These are phyloP conservation scores for Sminthopsis crassicaudata DNA, from an alignment of 2,113 vertebrate genomes.

Conservation along the genomic window DNA sequence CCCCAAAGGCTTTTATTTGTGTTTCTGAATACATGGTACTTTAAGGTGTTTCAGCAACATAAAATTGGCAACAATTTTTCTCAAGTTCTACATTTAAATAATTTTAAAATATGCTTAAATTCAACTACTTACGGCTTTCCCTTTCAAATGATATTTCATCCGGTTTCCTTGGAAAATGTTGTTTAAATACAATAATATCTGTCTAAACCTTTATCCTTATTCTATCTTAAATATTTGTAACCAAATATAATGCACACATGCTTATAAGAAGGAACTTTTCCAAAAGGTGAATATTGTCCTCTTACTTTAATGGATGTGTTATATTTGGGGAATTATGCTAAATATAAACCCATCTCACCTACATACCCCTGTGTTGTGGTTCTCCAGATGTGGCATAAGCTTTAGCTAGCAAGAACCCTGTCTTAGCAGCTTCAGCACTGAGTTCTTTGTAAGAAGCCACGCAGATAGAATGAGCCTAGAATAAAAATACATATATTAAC, in stretches of 20 bases:
- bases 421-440: conserved; percentile 74
- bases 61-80: not conserved
- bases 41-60: not conserved
- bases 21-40: not conserved
- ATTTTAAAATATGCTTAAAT: not conserved
- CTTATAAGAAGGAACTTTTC: not conserved
- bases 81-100: not conserved
- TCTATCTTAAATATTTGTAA: conserved; percentile 1
- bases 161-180: not conserved
- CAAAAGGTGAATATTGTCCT: not conserved
- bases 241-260: not conserved
- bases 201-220: not conserved
- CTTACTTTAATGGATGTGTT: not conserved
- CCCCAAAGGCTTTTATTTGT: not conserved
- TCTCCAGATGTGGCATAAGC: conserved; percentile 75
- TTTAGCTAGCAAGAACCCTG: conserved; percentile 70
- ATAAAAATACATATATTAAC: conserved; percentile 19
- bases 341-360: not conserved
- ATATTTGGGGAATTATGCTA: not conserved
- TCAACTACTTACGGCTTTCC: not conserved
- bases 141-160: not conserved
- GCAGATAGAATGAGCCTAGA: conserved; percentile 76
- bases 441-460: conserved; percentile 64
- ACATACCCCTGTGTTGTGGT: conserved; percentile 71
- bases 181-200: not conserved